Conservation (phyloP, 2,797 vertebrate species). For the Lacerta agilis region DNA sequence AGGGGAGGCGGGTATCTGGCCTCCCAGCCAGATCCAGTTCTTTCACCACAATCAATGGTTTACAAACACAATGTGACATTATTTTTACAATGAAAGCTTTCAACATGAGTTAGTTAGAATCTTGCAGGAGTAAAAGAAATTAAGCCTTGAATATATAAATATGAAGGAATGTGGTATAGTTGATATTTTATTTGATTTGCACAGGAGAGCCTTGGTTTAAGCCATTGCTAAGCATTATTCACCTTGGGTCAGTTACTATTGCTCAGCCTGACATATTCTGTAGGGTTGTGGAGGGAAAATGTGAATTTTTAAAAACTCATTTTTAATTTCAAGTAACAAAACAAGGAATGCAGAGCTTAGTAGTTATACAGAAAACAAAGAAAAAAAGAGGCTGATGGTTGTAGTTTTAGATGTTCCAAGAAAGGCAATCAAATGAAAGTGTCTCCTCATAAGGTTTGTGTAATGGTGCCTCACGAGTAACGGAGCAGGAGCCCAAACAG, state of each 20-base stretch:
- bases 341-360: too few relatives aligned
- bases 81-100: background rate
- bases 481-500: too few relatives aligned
- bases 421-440: too few relatives aligned
- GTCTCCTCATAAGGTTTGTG: too few relatives aligned
- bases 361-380: too few relatives aligned
- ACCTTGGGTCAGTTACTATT: background rate
- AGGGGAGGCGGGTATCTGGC: too few relatives aligned
- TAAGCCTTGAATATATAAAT: background rate
- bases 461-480: too few relatives aligned
- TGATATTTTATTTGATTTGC: background rate
- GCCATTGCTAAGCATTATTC: too few relatives aligned
- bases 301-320: background rate
- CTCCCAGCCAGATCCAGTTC: too few relatives aligned
- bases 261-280: background rate
- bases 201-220: background rate
- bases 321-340: background rate
- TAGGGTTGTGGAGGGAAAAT: background rate
- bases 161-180: background rate
- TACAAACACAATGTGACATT: background rate
- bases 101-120: background rate
- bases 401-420: too few relatives aligned
- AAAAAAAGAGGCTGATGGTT: too few relatives aligned
- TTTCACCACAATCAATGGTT: background rate
- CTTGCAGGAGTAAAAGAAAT: background rate